Evolutionary conservation across 2,113 vertebrate genomes (phyloP), one percentile per base, ranked within the genome.

Genomic region (Cygnus atratus): DNA sequence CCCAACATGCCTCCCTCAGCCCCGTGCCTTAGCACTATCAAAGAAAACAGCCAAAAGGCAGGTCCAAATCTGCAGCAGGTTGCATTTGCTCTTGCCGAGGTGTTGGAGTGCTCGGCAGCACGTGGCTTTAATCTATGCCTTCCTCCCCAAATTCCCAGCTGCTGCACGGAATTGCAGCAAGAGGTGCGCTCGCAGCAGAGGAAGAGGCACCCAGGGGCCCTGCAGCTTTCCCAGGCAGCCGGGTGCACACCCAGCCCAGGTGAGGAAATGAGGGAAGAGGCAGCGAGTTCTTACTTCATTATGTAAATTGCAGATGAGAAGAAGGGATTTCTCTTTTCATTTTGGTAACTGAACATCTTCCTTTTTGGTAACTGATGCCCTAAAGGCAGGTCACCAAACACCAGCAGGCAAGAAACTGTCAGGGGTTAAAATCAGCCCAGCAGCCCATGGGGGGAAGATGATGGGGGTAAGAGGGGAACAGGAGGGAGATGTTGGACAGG

Each of bases 281-380:
- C 50, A 67, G 8, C 0, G 35, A 76, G 68, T 1, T 95, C 86
- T 96, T 96, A 87, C 76, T 65, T 78, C 46, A 89, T 85, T 87
- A 95, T 93, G 92, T 73, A 96, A 97, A 97, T 97, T 72, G 37
- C 4, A 37, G 86, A 62, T 41, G 76, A 87, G 52, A 86, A 74
- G n/a, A 94, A 79, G 43, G 68, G 85, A 44, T 94, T 91, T 44
- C 21, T 59, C 24, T 6, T 20, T 29, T 28, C 44, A 33, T 35
- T 28, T 80, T 20, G 62, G 58, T 59, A 76, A 58, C 57, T 15
- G 33, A 76, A 59, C 28, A 33, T 67, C 72, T 73, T 52, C 50
- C 55, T 70, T 95, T 90, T 93, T 82, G 66, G 86, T 54, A 78
- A 87, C 73, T 61, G 88, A 48, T 1, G 2, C 62, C 75, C 33